phyloP scores from a whole-genome alignment of 2,113 vertebrate species.

The Myanophis thanlyinensis region DNA sequence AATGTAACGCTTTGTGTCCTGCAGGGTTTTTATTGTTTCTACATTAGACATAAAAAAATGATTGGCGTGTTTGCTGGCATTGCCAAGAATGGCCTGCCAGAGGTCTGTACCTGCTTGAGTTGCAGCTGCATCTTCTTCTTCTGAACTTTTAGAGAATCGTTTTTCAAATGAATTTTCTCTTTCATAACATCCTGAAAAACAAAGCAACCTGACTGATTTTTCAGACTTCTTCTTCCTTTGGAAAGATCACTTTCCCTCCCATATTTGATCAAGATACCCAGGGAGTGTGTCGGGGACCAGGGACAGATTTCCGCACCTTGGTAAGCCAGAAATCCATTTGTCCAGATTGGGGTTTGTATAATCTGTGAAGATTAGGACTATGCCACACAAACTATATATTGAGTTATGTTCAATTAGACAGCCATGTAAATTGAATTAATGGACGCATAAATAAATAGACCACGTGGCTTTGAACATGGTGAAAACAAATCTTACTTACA shows the following conservation, averaged over 20 bases:
- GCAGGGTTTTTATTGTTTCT: not conserved
- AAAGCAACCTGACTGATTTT: not conserved
- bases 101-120: slow-evolving; percentile 64
- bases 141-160: slow-evolving; percentile 67
- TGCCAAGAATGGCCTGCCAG: not conserved
- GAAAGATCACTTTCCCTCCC: not conserved
- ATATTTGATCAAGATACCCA: not conserved
- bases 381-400: not conserved
- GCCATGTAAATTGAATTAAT: not conserved
- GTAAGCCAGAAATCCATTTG: not conserved
- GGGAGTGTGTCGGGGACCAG: not conserved
- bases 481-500: not conserved
- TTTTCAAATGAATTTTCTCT: slow-evolving; percentile 74
- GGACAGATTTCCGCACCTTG: not conserved
- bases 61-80: not conserved
- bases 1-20: not conserved
- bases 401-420: not conserved
- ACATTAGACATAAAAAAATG: not conserved
- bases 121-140: slow-evolving; percentile 74
- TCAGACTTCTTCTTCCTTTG: not conserved
- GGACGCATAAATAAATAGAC: not conserved
- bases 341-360: not conserved
- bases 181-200: slow-evolving; percentile 68
- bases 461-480: not conserved
- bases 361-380: not conserved